phyloP scores from a whole-genome alignment of 2,888 invertebrate genomes.

The Morpho deidamia region DNA sequence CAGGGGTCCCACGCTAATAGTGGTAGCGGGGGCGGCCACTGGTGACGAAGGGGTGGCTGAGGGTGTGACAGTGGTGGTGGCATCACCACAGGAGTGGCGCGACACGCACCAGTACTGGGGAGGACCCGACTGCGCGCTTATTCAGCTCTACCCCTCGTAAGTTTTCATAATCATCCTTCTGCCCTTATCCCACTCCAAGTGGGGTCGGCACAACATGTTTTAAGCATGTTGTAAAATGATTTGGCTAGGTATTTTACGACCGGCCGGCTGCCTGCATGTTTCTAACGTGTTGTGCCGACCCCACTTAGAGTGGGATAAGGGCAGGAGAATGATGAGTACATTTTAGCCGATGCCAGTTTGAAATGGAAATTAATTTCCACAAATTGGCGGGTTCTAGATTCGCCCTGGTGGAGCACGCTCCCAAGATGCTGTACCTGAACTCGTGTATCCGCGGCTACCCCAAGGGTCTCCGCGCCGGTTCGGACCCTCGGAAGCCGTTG shows the following conservation, averaged over 20 bases:
- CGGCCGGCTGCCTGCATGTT: too few species aligned
- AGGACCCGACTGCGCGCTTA: constrained; percentile 84
- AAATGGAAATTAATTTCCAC: background rate
- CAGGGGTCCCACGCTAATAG: constrained; percentile 81
- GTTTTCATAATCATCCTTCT: constrained; percentile 32
- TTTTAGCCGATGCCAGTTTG: background rate
- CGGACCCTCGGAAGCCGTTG: constrained; percentile 86
- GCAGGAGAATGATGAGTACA: too few species aligned
- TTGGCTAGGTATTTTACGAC: too few species aligned
- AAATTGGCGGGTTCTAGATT: constrained; percentile 35
- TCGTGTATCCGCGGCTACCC: constrained; percentile 90
- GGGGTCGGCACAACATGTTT: too few species aligned
- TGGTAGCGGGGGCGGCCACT: constrained; percentile 67
- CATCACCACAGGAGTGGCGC: constrained; percentile 89
- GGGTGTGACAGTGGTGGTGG: constrained; percentile 86
- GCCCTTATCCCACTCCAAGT: too few species aligned
- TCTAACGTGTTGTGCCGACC: too few species aligned
- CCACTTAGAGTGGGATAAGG: too few species aligned
- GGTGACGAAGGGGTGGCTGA: constrained; percentile 74
- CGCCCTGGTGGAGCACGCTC: constrained; percentile 63
- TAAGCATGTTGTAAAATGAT: too few species aligned
- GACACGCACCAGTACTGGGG: constrained; percentile 93
- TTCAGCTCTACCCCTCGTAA: constrained; percentile 87
- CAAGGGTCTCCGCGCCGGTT: constrained; percentile 88
- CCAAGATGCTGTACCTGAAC: constrained; percentile 91